A percentile compares a stretch with the other conserved stretches of the same genome.
Evolutionary conservation across 2,797 vertebrate species (phyloP).

Genomic region (Varecia variegata): DNA sequence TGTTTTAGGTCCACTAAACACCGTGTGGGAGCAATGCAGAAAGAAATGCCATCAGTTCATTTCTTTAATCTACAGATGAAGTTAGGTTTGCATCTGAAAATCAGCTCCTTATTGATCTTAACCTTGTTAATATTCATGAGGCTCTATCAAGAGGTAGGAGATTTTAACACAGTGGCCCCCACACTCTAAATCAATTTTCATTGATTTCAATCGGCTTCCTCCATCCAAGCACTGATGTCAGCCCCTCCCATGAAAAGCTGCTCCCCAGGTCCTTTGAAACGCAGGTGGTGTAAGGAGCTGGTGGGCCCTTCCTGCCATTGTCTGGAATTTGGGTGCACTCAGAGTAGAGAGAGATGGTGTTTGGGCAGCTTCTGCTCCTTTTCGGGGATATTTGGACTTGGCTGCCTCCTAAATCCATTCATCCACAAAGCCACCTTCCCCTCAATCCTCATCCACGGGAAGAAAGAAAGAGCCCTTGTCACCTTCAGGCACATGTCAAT

Average conservation of each 20-base stretch:
- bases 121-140: constrained; percentile 98
- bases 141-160: constrained; percentile 91
- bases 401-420: not conserved
- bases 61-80: constrained; percentile 84
- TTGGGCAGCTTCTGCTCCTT: not conserved
- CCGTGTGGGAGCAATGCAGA: not conserved
- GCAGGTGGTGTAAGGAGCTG: constrained; percentile 84
- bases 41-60: not conserved
- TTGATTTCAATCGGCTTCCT: constrained; percentile 94
- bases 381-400: not conserved
- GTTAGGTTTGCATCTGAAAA: constrained; percentile 86
- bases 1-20: constrained; percentile 66
- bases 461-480: not conserved
- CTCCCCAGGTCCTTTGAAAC: constrained; percentile 90
- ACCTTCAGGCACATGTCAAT: not conserved
- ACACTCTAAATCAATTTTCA: constrained; percentile 94
- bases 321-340: not conserved
- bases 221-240: constrained; percentile 85
- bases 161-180: constrained; percentile 87
- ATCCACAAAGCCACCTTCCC: not conserved
- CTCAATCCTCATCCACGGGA: not conserved
- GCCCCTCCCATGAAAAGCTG: constrained; percentile 85
- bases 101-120: constrained; percentile 89
- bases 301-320: constrained; percentile 51
- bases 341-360: not conserved